A percentile compares a stretch with the other conserved stretches of the same genome.
Conservation (phyloP, 2,113 vertebrate species). For the Cisticola juncidis region DNA sequence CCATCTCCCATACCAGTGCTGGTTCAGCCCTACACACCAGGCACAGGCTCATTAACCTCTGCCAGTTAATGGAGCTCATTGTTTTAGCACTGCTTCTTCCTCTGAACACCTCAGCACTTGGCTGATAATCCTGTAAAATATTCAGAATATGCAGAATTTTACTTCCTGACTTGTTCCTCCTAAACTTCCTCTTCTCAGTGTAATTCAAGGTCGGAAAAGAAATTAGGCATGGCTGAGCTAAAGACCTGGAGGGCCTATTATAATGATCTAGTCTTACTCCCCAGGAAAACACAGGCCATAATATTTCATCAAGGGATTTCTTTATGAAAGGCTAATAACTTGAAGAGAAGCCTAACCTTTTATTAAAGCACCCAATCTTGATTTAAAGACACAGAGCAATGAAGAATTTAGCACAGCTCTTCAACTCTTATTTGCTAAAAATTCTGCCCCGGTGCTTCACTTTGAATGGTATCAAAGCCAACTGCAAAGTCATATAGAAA, state of each 20-base stretch:
- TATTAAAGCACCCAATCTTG: background rate
- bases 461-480: background rate
- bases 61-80: background rate
- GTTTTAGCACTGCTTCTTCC: background rate
- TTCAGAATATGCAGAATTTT: background rate
- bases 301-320: conserved; percentile 39
- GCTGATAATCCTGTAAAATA: background rate
- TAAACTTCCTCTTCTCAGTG: background rate
- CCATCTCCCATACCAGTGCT: background rate
- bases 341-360: conserved; percentile 29
- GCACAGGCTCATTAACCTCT: background rate
- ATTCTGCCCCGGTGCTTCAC: background rate
- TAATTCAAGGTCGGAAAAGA: conserved; percentile 45
- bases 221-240: background rate
- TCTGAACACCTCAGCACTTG: rapidly evolving
- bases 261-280: conserved; percentile 6
- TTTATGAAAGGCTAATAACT: conserved; percentile 49
- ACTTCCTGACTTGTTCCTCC: background rate
- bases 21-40: background rate
- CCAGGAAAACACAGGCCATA: conserved; percentile 37
- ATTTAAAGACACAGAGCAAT: conserved; percentile 11
- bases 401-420: background rate
- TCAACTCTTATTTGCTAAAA: background rate
- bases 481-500: background rate
- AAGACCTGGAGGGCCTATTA: conserved; percentile 33